Conservation (phyloP, 2,797 vertebrate genomes). For the Ptychadena robeensis region DNA sequence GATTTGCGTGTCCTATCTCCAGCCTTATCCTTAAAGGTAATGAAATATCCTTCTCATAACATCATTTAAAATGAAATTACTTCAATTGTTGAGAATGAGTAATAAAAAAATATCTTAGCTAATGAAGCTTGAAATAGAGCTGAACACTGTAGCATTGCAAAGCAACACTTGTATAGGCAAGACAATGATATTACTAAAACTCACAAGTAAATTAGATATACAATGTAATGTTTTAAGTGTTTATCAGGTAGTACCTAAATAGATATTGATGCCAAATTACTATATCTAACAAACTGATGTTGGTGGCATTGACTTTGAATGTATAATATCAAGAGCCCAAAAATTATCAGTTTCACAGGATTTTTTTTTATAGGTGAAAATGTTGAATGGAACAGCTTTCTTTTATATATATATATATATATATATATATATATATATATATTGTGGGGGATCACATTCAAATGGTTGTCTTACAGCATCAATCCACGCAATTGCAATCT, state of each 20-base stretch:
- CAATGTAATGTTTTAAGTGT: constrained; percentile 29
- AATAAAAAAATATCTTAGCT: constrained; percentile 54
- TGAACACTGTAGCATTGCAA: constrained; percentile 51
- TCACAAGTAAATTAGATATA: constrained; percentile 31
- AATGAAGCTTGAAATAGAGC: constrained; percentile 60
- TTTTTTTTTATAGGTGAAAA: too few species aligned
- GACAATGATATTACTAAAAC: constrained; percentile 41
- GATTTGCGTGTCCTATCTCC: constrained; percentile 12
- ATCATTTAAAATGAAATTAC: constrained; percentile 55
- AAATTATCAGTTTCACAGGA: too few species aligned
- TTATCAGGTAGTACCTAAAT: constrained; percentile 21
- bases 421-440: too few species aligned
- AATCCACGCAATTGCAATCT: too few species aligned
- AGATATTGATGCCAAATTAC: constrained; percentile 26
- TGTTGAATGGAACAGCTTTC: too few species aligned
- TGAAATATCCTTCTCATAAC: constrained; percentile 51
- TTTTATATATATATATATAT: too few species aligned
- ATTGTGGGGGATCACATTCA: too few species aligned
- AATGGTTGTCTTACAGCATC: too few species aligned
- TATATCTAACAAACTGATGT: constrained; percentile 11
- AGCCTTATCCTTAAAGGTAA: constrained; percentile 32
- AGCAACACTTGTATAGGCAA: constrained; percentile 40
- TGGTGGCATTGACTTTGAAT: constrained; percentile 11
- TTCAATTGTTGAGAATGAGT: constrained; percentile 54
- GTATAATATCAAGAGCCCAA: too few species aligned